These are phyloP conservation scores for Cebidichthys violaceus DNA, from an alignment of 2,113 vertebrate genomes.

Conservation along the genomic window DNA sequence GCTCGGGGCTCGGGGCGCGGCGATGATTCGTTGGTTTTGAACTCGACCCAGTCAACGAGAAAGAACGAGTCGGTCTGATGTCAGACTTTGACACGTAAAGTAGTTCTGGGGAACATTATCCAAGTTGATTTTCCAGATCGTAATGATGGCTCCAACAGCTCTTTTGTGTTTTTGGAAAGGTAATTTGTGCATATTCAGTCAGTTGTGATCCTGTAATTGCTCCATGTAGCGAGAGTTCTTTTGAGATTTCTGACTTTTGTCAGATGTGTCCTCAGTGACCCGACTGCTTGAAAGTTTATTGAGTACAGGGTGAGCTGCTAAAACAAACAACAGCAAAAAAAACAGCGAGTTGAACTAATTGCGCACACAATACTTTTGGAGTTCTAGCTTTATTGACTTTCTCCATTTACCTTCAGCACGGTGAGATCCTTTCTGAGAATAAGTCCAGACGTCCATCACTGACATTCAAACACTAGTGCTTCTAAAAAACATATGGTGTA, in stretches of 20 bases:
- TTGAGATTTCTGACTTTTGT: conserved; percentile 34
- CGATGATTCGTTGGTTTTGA: conserved; percentile 47
- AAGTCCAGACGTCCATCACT: not conserved
- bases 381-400: not conserved
- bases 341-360: conserved; percentile 21
- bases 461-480: not conserved
- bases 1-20: conserved; percentile 5
- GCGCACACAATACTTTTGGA: not conserved
- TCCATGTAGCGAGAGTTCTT: conserved; percentile 41
- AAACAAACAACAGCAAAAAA: conserved; percentile 17
- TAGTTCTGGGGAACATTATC: conserved; percentile 33
- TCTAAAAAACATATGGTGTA: not conserved
- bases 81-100: conserved; percentile 45
- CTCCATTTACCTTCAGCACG: not conserved
- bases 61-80: conserved; percentile 54
- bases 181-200: conserved; percentile 61
- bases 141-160: conserved; percentile 61
- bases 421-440: not conserved
- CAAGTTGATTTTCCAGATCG: conserved; percentile 46
- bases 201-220: conserved; percentile 53
- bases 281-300: conserved; percentile 46
- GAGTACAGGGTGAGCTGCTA: conserved; percentile 30
- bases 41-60: conserved; percentile 32
- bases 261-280: conserved; percentile 50
- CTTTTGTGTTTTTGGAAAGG: conserved; percentile 64